Evolutionary conservation across 2,888 invertebrate species (phyloP), one percentile per base, ranked within the genome.

Genomic region (Petrolisthes cinctipes): DNA sequence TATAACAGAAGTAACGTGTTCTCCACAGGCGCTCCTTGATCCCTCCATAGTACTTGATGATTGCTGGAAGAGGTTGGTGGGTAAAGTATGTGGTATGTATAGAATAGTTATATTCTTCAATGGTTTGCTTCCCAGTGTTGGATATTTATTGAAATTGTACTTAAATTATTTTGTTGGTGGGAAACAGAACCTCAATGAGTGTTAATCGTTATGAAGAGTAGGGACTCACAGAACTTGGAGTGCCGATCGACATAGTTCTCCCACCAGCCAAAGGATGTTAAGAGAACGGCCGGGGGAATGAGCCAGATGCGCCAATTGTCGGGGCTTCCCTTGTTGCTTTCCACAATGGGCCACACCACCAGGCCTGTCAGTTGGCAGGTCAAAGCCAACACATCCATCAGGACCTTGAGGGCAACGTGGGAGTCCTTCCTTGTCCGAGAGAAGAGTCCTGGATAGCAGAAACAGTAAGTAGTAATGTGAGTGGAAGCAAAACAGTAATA

Each of bases 231-330:
- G 90, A 98, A 94, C 0, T 97, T 96, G 86, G 98, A 97, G 92
- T 97, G 95, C 88, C 95, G 94, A 88, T 97, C 96, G 0, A 98
- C 97, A 92, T 97, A 99, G 93, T 99, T 99, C 93, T 99, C 99
- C 99, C 99, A 99, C 98, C 98, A 99, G 53, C 97, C 97, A 71
- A 97, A 94, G 0, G 99, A 99, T 91, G 97, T 96, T 92, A 98
- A 95, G 85, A 97, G 93, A 68, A 97, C 95, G 0, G 97, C 95
- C 0, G 97, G 94, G 0, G 98, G 98, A 91, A 99, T 96, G 78
- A 97, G 94, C 97, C 97, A 97, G 71, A 97, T 93, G 83, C 95
- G 95, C 0, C 95, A 95, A 14, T 91, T 90, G 90, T 95, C 95
- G 4, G 86, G 86, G 54, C 89, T 82, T 5, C 81, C 88, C 82